phyloP scores from a whole-genome alignment of 2,797 vertebrate species.

The Neopelma chrysocephalum region DNA sequence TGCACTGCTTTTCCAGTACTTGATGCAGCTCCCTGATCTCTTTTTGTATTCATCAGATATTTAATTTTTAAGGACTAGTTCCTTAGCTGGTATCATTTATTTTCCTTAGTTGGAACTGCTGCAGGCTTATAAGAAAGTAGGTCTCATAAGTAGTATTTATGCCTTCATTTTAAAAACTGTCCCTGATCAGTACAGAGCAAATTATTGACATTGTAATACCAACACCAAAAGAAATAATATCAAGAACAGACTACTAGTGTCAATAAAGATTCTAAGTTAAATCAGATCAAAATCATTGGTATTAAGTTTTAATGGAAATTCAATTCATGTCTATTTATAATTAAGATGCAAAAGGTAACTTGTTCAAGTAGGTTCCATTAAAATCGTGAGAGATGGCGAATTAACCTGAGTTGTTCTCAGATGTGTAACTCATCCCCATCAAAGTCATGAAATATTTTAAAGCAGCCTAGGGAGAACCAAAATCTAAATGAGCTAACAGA shows the following conservation, averaged over 20 bases:
- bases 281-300: slow-evolving; percentile 68
- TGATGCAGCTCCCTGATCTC: neutral
- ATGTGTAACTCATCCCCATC: neutral
- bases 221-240: slow-evolving; percentile 50
- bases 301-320: slow-evolving; percentile 66
- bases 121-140: neutral
- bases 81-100: neutral
- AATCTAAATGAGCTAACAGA: neutral
- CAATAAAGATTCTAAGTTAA: slow-evolving; percentile 63
- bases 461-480: neutral
- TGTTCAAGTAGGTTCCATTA: slow-evolving; percentile 53
- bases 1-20: neutral
- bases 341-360: slow-evolving; percentile 55
- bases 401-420: slow-evolving; percentile 1
- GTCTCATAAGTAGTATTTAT: neutral
- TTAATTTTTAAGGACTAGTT: neutral
- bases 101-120: neutral
- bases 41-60: neutral
- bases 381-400: slow-evolving; percentile 1
- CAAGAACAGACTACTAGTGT: slow-evolving; percentile 30
- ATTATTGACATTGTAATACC: slow-evolving; percentile 47
- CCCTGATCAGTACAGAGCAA: slow-evolving; percentile 54
- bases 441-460: neutral
- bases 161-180: slow-evolving; percentile 57
- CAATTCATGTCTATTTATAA: slow-evolving; percentile 61